A percentile compares a stretch with the other conserved stretches of the same genome.
Evolutionary conservation across 2,797 vertebrate genomes (phyloP).

Genomic region (Schizopygopsis pylzovi): DNA sequence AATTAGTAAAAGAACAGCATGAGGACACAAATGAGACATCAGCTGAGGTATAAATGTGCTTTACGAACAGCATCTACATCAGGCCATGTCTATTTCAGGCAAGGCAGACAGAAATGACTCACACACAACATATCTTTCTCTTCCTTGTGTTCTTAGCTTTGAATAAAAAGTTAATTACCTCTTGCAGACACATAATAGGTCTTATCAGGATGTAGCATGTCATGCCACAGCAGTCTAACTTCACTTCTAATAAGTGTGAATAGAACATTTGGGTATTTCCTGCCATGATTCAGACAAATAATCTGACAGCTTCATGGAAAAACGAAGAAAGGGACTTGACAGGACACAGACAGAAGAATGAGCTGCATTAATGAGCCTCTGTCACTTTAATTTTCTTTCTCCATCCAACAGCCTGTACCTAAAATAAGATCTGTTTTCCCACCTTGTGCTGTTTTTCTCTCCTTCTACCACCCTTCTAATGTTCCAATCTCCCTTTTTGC

Average conservation of each 20-base stretch:
- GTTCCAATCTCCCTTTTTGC: neutral
- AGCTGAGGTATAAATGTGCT: neutral
- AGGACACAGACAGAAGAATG: constrained; percentile 19
- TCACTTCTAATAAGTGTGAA: constrained; percentile 46
- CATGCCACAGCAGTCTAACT: constrained; percentile 3
- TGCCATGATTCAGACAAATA: constrained; percentile 13
- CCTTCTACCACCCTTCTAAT: neutral
- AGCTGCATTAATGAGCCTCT: constrained; percentile 44
- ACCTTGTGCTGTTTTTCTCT: neutral
- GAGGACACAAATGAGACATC: neutral
- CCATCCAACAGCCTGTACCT: neutral
- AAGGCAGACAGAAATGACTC: neutral
- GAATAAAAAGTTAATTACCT: constrained; percentile 26
- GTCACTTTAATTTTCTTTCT: constrained; percentile 29
- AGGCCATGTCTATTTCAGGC: neutral
- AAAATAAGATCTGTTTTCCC: constrained; percentile 22
- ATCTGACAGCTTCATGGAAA: constrained; percentile 18
- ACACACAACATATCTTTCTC: neutral
- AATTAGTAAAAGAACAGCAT: neutral
- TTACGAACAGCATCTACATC: neutral
- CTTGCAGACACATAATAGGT: neutral
- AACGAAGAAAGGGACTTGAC: constrained; percentile 23
- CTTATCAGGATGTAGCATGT: neutral
- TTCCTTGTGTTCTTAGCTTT: neutral
- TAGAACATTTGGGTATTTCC: constrained; percentile 1